A percentile compares a stretch with the other conserved stretches of the same genome.
Conservation (phyloP, 2,888 invertebrate species). For the Melinaea marsaeus region DNA sequence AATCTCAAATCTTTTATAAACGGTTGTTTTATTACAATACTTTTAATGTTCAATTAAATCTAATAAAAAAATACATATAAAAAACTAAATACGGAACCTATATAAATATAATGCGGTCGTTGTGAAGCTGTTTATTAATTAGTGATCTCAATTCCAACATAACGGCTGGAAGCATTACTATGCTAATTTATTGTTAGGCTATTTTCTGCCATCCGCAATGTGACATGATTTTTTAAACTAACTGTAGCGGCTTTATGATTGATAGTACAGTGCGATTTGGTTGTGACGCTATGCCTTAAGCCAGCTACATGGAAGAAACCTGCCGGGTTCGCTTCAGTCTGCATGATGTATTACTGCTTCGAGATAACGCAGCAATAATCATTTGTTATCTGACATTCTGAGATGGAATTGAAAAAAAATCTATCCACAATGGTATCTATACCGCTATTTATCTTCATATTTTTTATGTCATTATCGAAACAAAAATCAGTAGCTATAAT, state of each 20-base stretch:
- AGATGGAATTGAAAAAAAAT: conserved; percentile 14
- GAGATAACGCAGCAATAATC: no score
- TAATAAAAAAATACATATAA: no score
- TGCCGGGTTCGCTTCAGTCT: conserved; percentile 9
- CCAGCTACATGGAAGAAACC: conserved; percentile 9
- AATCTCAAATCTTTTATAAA: conserved; percentile 3
- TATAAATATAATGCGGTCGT: conserved; percentile 2
- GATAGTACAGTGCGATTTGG: conserved; percentile 66
- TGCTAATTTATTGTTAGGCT: conserved; percentile 76
- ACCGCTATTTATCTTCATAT: no score
- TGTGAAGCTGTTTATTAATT: conserved; percentile 61
- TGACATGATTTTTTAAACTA: conserved; percentile 73
- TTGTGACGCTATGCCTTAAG: conserved; percentile 24
- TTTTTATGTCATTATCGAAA: no score
- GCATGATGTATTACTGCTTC: conserved; percentile 18
- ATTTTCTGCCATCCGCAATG: conserved; percentile 73
- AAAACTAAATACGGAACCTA: conserved; percentile 19
- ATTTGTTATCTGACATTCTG: no score
- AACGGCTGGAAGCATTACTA: conserved; percentile 73
- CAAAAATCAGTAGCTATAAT: no score
- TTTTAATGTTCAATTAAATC: neutral
- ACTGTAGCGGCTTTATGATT: conserved; percentile 76
- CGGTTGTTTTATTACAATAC: neutral
- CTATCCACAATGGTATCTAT: neutral
- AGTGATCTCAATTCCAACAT: conserved; percentile 69